Conservation (phyloP, 2,113 vertebrate genomes). For the Andinoacara biseriatus region DNA sequence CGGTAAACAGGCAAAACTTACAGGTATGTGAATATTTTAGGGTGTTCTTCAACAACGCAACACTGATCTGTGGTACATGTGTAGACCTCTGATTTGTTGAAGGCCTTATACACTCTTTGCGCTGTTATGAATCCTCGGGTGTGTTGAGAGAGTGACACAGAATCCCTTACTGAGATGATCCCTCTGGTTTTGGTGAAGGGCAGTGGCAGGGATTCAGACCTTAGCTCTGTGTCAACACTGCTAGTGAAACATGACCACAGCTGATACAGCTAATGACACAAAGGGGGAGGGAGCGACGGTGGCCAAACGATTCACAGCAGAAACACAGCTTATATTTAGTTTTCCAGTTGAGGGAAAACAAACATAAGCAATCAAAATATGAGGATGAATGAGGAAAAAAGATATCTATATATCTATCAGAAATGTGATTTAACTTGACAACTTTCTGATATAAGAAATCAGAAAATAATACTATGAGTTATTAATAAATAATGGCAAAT, state of each 20-base stretch:
- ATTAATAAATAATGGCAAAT: neutral
- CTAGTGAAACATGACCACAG: constrained; percentile 71
- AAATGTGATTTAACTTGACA: neutral
- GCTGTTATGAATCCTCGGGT: constrained; percentile 18
- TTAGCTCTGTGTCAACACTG: constrained; percentile 68
- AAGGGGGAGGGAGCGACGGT: neutral
- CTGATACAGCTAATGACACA: constrained; percentile 66
- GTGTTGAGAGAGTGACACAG: constrained; percentile 62
- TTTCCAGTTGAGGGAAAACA: neutral
- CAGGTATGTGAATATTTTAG: constrained; percentile 12
- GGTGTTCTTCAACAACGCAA: neutral
- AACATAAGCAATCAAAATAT: neutral
- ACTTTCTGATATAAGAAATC: neutral
- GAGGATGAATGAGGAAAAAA: neutral
- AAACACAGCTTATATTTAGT: constrained; percentile 7
- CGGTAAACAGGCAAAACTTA: constrained; percentile 9
- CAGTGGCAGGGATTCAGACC: constrained; percentile 61
- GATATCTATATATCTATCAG: neutral
- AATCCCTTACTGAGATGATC: constrained; percentile 65
- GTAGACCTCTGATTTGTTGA: neutral
- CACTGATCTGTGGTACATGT: neutral
- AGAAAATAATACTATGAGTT: neutral
- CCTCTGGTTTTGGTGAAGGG: constrained; percentile 72
- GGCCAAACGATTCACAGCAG: neutral
- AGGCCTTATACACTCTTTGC: constrained; percentile 4